Evolutionary conservation across 2,113 vertebrate genomes (phyloP), one percentile per base, ranked within the genome.

Genomic region (Pelmatolapia mariae): DNA sequence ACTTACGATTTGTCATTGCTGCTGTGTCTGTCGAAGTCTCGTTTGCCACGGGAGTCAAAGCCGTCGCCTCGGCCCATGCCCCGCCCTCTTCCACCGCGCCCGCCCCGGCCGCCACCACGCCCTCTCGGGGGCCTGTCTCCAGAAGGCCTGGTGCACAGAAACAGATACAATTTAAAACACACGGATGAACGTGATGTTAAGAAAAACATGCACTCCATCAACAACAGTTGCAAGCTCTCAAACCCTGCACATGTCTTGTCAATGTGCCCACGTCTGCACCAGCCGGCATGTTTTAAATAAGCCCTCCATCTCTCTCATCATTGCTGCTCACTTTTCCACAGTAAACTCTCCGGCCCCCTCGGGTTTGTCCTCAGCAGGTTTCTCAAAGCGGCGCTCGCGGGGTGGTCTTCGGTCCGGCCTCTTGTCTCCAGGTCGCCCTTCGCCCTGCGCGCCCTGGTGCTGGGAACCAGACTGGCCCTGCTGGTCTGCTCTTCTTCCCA

Each of bases 1-100:
- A 98, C 99, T 99, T 97, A 99, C 99, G 98, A 97, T 98, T 98
- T 97, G 96, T 99, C 98, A 29, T 96, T 98, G 96, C 98, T 97
- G 47, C 98, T 99, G 90, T 99, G 98, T 92, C 98, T 97, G 96
- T 99, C 99, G 38, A 98, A 99, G 94, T 99, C 99, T 76, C 98
- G 98, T 57, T 99, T 99, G 82, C 99, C 98, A 12, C 98, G 98
- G 2, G 98, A 98, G 95, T 99, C 99, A 80, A 99, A 99, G 36
- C 98, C 98, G 2, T 99, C 98, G 12, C 97, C 97, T 93, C 98
- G 96, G 94, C 98, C 98, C 96, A 99, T 96, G 26, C 98, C 98
- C 52, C 98, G 97, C 5, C 99, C 99, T 4, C 99, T 97, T 54
- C 97, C 98, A 2, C 98, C 98, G 4, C 98, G 98, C 4, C 97